Base-by-base conservation (phyloP, 2,113 vertebrate genomes). In the Paracanthobrama guichenoti region DNA sequence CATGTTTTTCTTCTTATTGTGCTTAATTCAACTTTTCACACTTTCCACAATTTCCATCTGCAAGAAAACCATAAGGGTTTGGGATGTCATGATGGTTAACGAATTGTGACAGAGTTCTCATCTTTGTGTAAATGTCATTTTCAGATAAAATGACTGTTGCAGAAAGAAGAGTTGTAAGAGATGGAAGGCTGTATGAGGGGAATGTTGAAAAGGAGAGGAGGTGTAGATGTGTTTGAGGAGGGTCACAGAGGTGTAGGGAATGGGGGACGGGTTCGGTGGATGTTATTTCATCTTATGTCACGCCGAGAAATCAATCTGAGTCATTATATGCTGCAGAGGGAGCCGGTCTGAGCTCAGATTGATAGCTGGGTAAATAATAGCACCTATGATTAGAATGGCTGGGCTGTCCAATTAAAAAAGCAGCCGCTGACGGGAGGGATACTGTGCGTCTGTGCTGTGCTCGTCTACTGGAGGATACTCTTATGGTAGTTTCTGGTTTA, bases 301-400 rank as follows among this genome's bases (percentile, higher is more conserved):
- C 62, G 72, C 60, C 62, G 60, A 76, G 90, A 89, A 91, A 93
- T 92, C 89, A 92, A 90, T 90, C 90, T 86, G 86, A 91, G 88
- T 90, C 69, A 80, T 90, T 88, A 66, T 84, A 88, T 83, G 83
- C 28, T 79, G 44, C 79, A 73, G 79, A 85, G 74, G 24, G 79
- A 81, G 59, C 48, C 14, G 13, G 66, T 5, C 57, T 69, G 48
- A 35, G 48, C 42, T 62, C 60, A 84, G 78, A 88, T 84, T 86
- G 85, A 86, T 84, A 84, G 85, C 78, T 71, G 64, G 72, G 82
- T 86, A 84, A 88, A 84, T 84, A 74, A 86, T 81, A 85, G 81
- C 82, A 72, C n/a, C 84, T 83, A 86, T 88, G 81, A 88, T 88
- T 75, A 86, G 81, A 78, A 83, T 53, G 69, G 57, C 71, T 42